These are phyloP conservation scores for Phocoena phocoena DNA, from an alignment of 2,113 vertebrate genomes.

Conservation along the genomic window DNA sequence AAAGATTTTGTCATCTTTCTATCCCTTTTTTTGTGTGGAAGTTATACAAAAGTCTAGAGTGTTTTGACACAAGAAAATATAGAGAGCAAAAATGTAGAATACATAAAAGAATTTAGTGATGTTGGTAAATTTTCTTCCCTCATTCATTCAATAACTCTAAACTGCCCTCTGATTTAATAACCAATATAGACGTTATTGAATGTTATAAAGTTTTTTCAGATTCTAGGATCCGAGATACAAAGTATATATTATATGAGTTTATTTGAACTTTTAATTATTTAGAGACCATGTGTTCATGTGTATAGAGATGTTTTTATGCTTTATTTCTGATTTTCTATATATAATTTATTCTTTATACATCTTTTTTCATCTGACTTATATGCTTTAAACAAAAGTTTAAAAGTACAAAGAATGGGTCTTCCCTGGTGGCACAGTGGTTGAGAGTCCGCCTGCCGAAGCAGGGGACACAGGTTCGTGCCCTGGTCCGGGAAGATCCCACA, in stretches of 20 bases:
- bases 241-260: not conserved
- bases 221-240: not conserved
- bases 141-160: slow-evolving; percentile 10
- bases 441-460: no score
- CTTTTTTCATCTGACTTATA: slow-evolving; percentile 18
- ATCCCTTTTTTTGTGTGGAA: not conserved
- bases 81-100: not conserved
- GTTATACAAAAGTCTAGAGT: not conserved
- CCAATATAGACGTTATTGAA: not conserved
- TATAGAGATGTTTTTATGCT: not conserved
- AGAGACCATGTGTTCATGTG: not conserved
- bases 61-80: slow-evolving; percentile 5
- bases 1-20: slow-evolving; percentile 5
- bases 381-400: slow-evolving; percentile 44
- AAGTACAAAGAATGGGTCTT: not conserved
- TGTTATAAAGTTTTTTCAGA: slow-evolving; percentile 22
- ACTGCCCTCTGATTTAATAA: slow-evolving; percentile 35
- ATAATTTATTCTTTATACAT: slow-evolving; percentile 15
- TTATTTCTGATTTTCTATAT: not conserved
- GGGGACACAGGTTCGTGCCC: no score
- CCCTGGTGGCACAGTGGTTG: no score
- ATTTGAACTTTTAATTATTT: slow-evolving; percentile 34
- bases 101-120: slow-evolving; percentile 9
- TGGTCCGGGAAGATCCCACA: no score
- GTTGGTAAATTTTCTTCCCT: slow-evolving; percentile 36